Base-by-base conservation (phyloP, 35 echinoderm and acorn worm species). In the Ophioderma brevispina region DNA sequence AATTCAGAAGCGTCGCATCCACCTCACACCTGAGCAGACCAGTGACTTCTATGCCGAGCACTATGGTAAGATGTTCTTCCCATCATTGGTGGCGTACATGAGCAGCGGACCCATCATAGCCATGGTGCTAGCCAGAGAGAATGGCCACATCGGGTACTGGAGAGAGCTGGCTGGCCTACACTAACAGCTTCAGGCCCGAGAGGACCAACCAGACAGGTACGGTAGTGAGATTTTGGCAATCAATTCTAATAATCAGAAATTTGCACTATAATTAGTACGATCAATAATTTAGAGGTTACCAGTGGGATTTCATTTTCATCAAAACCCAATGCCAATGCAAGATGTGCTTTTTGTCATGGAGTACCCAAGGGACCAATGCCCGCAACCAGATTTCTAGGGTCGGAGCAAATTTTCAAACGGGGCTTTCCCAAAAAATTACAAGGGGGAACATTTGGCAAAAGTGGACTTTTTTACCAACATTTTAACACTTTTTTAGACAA, bases 31-130 rank as follows among this genome's bases (percentile, higher is more conserved):
- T 77, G 96, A 98, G 75, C 96, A 98, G 78, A 91, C 91, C 36
- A 98, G 96, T 91, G 96, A 98, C 82, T 98, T 98, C 86, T 99
- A 99, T 84, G 94, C 93, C 43, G 97, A 99, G 37, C 97, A 99
- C 80, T 99, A 95, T 91, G 97, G 97, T 43, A 99, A 99, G 80
- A 99, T 99, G 97, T 99, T 99, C 64, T 99, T 99, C 84, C 97
- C 97, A 13, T 94, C 92, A 49, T 84, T 99, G 38, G 97, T 99
- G 34, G 97, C 97, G 6, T 99, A 99, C 94, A 99, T 99, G 97
- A 99, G 97, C 76, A 99, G 97, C 80, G 97, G 97, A 21, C 97
- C 97, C 30, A 99, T 99, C 49, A 90, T 99, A 19, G 97, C 91
- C 36, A 99, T 99, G 97, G 97, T 99, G 0, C 50, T 99, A 41